phyloP scores from a whole-genome alignment of 2,113 vertebrate genomes.

The Perca fluviatilis region DNA sequence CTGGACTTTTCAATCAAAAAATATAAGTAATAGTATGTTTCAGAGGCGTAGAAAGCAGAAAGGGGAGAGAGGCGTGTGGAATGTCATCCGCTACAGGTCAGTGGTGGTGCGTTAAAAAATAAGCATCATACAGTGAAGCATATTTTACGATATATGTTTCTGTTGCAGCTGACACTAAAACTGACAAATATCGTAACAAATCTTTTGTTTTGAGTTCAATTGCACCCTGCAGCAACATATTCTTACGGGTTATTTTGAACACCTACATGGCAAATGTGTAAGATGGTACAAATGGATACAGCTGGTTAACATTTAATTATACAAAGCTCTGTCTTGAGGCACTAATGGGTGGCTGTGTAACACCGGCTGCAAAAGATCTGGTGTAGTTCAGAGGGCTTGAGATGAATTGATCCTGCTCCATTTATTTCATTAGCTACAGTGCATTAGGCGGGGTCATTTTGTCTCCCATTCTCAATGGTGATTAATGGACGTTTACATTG shows the following conservation, averaged over 20 bases:
- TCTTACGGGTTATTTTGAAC: constrained; percentile 14
- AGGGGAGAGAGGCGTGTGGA: not conserved
- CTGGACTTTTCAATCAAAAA: not conserved
- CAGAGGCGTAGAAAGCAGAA: not conserved
- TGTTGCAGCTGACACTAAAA: not conserved
- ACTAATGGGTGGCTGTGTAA: constrained; percentile 20
- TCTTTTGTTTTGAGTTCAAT: not conserved
- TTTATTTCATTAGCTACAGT: constrained; percentile 62
- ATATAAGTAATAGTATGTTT: not conserved
- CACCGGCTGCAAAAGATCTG: constrained; percentile 27
- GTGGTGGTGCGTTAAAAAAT: not conserved
- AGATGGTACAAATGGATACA: not conserved
- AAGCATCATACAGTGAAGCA: no score
- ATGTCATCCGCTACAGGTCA: not conserved
- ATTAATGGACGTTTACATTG: constrained; percentile 47
- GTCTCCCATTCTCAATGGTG: constrained; percentile 30
- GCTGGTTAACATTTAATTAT: constrained; percentile 55
- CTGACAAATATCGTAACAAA: not conserved
- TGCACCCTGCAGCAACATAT: not conserved
- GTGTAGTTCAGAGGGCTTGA: constrained; percentile 21
- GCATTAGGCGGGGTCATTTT: constrained; percentile 46
- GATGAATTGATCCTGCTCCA: constrained; percentile 42
- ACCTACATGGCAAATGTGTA: constrained; percentile 18
- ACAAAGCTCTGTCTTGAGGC: constrained; percentile 28
- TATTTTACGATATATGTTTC: not conserved